phyloP scores from a whole-genome alignment of 35 echinoderm and acorn worm genomes.

The Chiridota heheva region DNA sequence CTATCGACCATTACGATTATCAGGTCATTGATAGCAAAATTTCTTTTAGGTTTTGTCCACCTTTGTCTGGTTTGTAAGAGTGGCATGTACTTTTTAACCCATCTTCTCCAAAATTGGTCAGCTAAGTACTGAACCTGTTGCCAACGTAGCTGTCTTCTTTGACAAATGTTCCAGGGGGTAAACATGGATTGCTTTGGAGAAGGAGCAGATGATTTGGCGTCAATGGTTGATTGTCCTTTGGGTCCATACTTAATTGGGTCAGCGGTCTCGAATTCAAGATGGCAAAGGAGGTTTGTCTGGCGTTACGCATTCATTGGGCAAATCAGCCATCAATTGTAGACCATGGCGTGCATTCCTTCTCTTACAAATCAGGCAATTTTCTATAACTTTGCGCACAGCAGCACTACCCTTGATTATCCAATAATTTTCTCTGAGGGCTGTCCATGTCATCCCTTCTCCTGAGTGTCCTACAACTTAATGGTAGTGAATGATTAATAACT shows the following conservation, averaged over 20 bases:
- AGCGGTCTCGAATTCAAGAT: conserved; percentile 45
- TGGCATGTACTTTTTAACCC: conserved; percentile 34
- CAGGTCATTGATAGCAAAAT: conserved; percentile 5
- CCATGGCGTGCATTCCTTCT: conserved; percentile 32
- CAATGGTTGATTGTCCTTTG: conserved; percentile 34
- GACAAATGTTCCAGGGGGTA: conserved; percentile 37
- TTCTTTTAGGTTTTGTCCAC: conserved; percentile 5
- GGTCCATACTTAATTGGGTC: conserved; percentile 38
- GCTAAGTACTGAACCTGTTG: conserved; percentile 29
- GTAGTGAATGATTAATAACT: conserved; percentile 47
- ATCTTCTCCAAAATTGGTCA: conserved; percentile 31
- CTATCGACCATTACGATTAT: conserved; percentile 28
- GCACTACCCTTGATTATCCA: conserved; percentile 57
- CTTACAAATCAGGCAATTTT: conserved; percentile 59
- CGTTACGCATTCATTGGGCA: conserved; percentile 32
- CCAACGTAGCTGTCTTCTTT: conserved; percentile 52
- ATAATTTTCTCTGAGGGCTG: conserved; percentile 18
- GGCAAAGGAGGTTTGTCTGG: conserved; percentile 54
- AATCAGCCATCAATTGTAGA: conserved; percentile 55
- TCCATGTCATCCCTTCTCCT: conserved; percentile 48
- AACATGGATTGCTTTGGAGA: not conserved
- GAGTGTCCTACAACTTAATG: conserved; percentile 57
- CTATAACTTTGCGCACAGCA: conserved; percentile 48
- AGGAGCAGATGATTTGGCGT: conserved; percentile 56
- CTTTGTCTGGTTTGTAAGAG: conserved; percentile 27